phyloP scores from a whole-genome alignment of 2,888 invertebrate genomes.

The Horisme vitalbata region DNA sequence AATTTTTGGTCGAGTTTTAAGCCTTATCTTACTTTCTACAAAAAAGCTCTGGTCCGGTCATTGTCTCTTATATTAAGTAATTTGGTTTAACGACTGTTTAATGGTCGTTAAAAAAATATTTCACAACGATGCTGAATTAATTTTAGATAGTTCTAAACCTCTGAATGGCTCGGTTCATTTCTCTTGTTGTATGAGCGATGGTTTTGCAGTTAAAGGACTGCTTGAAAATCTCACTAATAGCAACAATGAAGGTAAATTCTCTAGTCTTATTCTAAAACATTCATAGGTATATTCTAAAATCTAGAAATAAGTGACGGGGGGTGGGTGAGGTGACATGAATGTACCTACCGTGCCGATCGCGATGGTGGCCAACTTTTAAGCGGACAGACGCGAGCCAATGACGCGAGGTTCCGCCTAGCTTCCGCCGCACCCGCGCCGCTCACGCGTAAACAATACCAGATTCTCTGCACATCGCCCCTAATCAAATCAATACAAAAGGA shows the following conservation, averaged over 20 bases:
- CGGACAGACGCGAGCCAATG: slow-evolving; percentile 66
- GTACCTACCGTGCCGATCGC: slow-evolving; percentile 53
- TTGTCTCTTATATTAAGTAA: slow-evolving; percentile 5
- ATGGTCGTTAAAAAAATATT: neutral
- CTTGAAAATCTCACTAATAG: too few species aligned
- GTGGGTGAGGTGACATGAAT: slow-evolving; percentile 60
- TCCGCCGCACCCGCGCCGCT: slow-evolving; percentile 62
- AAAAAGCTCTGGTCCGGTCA: slow-evolving; percentile 5
- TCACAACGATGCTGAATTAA: too few species aligned
- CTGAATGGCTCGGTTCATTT: too few species aligned
- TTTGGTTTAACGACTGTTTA: slow-evolving; percentile 1
- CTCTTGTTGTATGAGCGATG: too few species aligned
- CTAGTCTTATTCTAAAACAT: too few species aligned
- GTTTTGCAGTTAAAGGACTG: too few species aligned
- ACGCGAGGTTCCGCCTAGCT: slow-evolving; percentile 75
- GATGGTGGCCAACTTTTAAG: slow-evolving; percentile 61
- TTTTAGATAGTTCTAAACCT: too few species aligned
- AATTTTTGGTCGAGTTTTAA: slow-evolving; percentile 36
- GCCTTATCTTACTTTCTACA: slow-evolving; percentile 23
- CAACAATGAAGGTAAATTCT: too few species aligned
- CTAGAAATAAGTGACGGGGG: slow-evolving; percentile 40
- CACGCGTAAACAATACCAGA: slow-evolving; percentile 72
- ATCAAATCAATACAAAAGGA: slow-evolving; percentile 35
- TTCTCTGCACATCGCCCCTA: slow-evolving; percentile 51
- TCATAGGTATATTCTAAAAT: too few species aligned